Base-by-base conservation (phyloP, 2,888 invertebrate genomes). In the Diarsia brunnea region DNA sequence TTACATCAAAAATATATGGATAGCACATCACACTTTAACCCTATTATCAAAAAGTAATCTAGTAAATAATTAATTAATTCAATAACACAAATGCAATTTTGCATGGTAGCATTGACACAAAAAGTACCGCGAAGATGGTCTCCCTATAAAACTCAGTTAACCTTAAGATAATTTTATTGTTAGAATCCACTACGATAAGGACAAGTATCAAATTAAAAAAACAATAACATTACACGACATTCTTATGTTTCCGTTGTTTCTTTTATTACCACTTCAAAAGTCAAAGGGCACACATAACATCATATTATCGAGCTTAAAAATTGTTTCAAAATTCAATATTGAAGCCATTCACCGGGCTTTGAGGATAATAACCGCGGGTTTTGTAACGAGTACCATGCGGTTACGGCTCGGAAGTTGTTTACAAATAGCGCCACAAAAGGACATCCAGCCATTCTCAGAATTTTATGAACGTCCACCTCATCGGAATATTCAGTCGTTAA, bases 371-470 rank as follows among this genome's bases (percentile, higher is more conserved):
- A 49, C 16, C 31, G 19, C 27, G 21, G 14, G 58, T 16, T 64
- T 14, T 47, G 53, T 24, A 27, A 53, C 69, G 49, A 70, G 65
- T 51, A 74, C 10, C 31, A 4, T 60, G 27, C 55, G 60, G 14
- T 61, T 51, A 70, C 58, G 58, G 69, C 31, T 69, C 66, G 47
- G 69, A 63, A 58, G 31, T 58, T 69, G 47, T 31, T 51, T 24
- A 45, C 58, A 45, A 55, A 70, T 38, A 73, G 47, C 19, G 19
- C 58, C 24, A 45, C 72, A 24, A 64, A 78, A 83, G 74, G 78
- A 83, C 78, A 67, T 69, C 69, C 67, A 76, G 51, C 27, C 38
- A 16, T 64, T 69, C 72, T 49, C 69, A 27, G 69, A 65, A 77
- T 77, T 19, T 64, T 78, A 77, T 51, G 11, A 38, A 47, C 27